Evolutionary conservation across 30 jellyfish, hydroid and myxozoan species (phyloP).

Genomic region (Mastigias papua): DNA sequence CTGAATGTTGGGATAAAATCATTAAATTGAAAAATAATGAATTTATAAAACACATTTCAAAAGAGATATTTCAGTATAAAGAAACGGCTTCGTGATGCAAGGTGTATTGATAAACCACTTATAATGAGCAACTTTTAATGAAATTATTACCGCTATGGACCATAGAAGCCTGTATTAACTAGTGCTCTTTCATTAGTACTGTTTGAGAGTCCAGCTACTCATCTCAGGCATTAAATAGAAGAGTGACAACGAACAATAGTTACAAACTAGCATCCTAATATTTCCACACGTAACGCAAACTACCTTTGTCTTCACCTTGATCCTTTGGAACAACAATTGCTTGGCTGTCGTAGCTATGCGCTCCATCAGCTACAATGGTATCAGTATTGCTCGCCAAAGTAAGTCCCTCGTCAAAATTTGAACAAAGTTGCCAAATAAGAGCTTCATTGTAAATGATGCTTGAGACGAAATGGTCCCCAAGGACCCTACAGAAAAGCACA

Average conservation of each 20-base stretch:
- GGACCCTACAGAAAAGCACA: slow-evolving; percentile 88
- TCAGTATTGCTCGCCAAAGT: slow-evolving; percentile 58
- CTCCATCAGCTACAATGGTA: neutral
- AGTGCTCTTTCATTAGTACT: too few relatives aligned
- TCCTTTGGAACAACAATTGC: neutral
- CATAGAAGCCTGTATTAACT: too few relatives aligned
- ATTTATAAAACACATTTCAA: neutral
- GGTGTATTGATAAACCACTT: too few relatives aligned
- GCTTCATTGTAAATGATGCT: slow-evolving; percentile 83
- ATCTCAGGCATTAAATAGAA: too few relatives aligned
- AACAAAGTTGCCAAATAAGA: slow-evolving; percentile 90
- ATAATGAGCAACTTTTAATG: too few relatives aligned
- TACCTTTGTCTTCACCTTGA: slow-evolving; percentile 18
- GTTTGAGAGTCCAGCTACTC: too few relatives aligned
- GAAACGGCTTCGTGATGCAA: too few relatives aligned
- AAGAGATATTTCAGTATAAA: neutral
- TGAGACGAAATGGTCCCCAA: slow-evolving; percentile 82
- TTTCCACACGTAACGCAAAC: neutral
- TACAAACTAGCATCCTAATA: too few relatives aligned
- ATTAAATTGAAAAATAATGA: neutral
- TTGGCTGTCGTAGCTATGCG: neutral
- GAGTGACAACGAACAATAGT: too few relatives aligned
- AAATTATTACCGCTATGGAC: too few relatives aligned
- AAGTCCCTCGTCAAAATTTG: slow-evolving; percentile 81
- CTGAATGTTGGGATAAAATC: too few relatives aligned